phyloP scores from a whole-genome alignment of 2,113 vertebrate species.

The Perca flavescens region DNA sequence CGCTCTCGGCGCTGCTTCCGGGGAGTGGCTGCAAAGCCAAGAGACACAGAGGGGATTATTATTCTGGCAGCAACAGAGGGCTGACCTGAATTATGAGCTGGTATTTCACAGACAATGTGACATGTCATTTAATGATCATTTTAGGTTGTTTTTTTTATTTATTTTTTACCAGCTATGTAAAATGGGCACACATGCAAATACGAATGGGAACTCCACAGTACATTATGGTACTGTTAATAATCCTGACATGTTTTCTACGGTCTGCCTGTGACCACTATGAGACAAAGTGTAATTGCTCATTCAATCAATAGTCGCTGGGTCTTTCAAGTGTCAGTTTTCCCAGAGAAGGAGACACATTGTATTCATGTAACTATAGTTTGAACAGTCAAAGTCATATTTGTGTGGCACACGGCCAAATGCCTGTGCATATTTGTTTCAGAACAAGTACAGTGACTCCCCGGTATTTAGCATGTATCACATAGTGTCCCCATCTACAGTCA shows the following conservation, averaged over 20 bases:
- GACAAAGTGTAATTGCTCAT: slow-evolving; percentile 1
- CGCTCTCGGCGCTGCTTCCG: slow-evolving; percentile 89
- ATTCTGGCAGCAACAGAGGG: neutral
- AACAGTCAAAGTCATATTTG: slow-evolving; percentile 6
- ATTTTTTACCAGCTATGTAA: neutral
- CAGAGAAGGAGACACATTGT: neutral
- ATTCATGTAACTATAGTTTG: slow-evolving; percentile 10
- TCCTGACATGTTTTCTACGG: neutral
- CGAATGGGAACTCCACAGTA: neutral
- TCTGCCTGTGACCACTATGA: neutral
- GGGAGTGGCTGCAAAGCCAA: slow-evolving; percentile 81
- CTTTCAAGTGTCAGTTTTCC: neutral
- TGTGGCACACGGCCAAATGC: neutral
- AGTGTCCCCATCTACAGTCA: neutral
- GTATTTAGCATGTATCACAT: neutral
- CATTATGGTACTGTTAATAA: neutral
- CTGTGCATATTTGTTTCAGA: slow-evolving; percentile 24
- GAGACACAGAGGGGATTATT: slow-evolving; percentile 38
- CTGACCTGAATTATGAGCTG: neutral
- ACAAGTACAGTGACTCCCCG: neutral
- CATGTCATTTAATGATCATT: neutral
- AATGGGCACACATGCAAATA: neutral
- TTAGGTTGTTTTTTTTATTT: neutral
- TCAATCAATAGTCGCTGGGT: neutral
- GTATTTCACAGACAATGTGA: neutral